Conservation (phyloP, 2,888 invertebrate genomes). For the Celastrina argiolus region DNA sequence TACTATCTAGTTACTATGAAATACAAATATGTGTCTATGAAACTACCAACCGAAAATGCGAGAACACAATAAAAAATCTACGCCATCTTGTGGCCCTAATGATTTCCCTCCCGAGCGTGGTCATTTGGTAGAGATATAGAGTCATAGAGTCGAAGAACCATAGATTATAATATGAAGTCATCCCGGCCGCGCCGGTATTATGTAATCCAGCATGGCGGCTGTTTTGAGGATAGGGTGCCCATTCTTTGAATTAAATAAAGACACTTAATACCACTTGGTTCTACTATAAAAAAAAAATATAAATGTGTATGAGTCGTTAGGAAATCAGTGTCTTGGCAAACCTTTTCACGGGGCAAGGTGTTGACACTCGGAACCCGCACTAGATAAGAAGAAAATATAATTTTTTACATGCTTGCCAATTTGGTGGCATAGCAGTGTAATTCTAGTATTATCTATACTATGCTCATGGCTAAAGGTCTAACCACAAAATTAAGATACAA, state of each 20-base stretch:
- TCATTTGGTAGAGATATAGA: slow-evolving; percentile 56
- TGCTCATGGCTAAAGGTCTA: neutral
- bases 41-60: neutral
- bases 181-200: slow-evolving; percentile 63
- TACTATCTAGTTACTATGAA: neutral
- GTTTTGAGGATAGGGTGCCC: slow-evolving; percentile 40
- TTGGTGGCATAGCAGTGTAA: too few species aligned
- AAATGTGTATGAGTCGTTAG: too few species aligned
- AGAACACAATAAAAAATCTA: neutral
- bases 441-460: too few species aligned
- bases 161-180: slow-evolving; percentile 74
- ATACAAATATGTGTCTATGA: neutral
- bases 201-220: slow-evolving; percentile 62
- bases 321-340: too few species aligned
- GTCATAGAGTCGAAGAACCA: slow-evolving; percentile 74
- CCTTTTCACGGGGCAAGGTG: too few species aligned
- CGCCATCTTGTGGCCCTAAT: slow-evolving; percentile 26
- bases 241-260: slow-evolving; percentile 22
- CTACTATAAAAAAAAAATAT: too few species aligned
- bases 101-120: slow-evolving; percentile 24
- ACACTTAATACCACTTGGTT: neutral
- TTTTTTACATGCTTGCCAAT: too few species aligned
- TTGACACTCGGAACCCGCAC: too few species aligned
- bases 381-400: too few species aligned
- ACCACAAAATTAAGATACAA: neutral